Evolutionary conservation across 2,888 invertebrate species (phyloP).

Genomic region (Orthosia gothica): DNA sequence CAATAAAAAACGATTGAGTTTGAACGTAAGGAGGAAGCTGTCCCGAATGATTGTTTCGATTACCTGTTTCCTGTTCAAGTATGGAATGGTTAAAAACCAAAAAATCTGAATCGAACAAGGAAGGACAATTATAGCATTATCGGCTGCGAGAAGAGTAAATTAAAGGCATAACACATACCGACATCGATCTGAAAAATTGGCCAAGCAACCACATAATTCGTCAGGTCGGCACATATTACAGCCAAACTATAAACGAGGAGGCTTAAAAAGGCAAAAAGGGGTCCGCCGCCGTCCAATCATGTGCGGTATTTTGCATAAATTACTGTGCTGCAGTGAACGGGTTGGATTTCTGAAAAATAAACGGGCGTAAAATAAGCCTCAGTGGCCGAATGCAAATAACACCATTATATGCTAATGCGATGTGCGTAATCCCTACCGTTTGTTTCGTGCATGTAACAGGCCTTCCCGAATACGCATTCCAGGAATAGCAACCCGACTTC

Average conservation of each 20-base stretch:
- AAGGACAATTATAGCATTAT: slow-evolving; percentile 44
- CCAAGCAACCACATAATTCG: slow-evolving; percentile 70
- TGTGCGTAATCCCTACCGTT: slow-evolving; percentile 85
- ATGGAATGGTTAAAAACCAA: slow-evolving; percentile 11
- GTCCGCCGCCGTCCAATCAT: slow-evolving; percentile 82
- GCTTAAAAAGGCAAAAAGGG: slow-evolving; percentile 77
- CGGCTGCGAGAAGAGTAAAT: slow-evolving; percentile 24
- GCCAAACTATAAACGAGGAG: slow-evolving; percentile 76
- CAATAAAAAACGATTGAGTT: slow-evolving; percentile 24
- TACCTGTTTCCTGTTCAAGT: slow-evolving; percentile 29
- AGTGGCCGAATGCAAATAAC: slow-evolving; percentile 87
- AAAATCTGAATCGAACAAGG: slow-evolving; percentile 41
- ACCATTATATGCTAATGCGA: slow-evolving; percentile 89
- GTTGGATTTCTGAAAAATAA: slow-evolving; percentile 88
- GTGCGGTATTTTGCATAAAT: slow-evolving; percentile 89
- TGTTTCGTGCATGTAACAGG: slow-evolving; percentile 80
- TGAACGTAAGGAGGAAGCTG: slow-evolving; percentile 21
- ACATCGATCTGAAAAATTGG: slow-evolving; percentile 52
- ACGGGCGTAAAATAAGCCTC: slow-evolving; percentile 85
- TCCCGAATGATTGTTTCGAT: slow-evolving; percentile 24
- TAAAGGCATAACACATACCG: slow-evolving; percentile 44
- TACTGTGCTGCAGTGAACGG: slow-evolving; percentile 82
- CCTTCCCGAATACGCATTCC: slow-evolving; percentile 81
- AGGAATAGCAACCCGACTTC: slow-evolving; percentile 76
- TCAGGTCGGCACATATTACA: slow-evolving; percentile 72